Base-by-base conservation (phyloP, 2,113 vertebrate genomes). In the Hemichromis elongatus region DNA sequence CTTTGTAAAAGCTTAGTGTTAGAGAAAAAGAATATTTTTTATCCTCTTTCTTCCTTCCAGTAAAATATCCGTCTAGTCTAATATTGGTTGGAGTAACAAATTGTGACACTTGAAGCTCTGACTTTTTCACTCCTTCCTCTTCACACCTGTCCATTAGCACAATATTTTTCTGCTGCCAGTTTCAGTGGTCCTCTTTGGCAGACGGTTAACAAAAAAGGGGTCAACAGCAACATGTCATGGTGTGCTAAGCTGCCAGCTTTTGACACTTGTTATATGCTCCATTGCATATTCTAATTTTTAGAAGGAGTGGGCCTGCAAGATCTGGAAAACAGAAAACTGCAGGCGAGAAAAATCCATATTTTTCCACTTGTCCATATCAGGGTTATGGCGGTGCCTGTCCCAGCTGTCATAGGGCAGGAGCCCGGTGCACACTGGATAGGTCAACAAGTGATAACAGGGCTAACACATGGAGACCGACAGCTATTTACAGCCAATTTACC, bases 121-220 rank as follows among this genome's bases (percentile, higher is more conserved):
- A n/a, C 68, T 50, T 16, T 57, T 77, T 45, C 24, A 56, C 70
- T 75, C 21, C 45, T 52, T 52, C 45, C 70, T 75, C 26, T 75
- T 75, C 70, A 75, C 18, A 52, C 45, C 70, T 75, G 70, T 13
- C 53, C 13, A 11, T 21, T 35, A 24, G 37, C 53, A 4, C 66
- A 35, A 35, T 35, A 52, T 75, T 75, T 66, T 57, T 45, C 53
- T 14, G 3, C 7, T 18, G 13, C 3, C 26, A 28, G 21, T 30
- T 21, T 12, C 18, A 66, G 56, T 66, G 21, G 12, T 37, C 19
- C 11, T 0, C 21, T 73, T 54, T 33, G 4, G 26, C 63, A 82
- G 35, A 45, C 63, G n/a, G n/a, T 63, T 52, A 54, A 33, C 33
- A 55, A 30, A 53, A 54, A 79, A 28, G 73, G 33, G 12, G 73